phyloP scores from a whole-genome alignment of 2,113 vertebrate species.

The Brachionichthys hirsutus region DNA sequence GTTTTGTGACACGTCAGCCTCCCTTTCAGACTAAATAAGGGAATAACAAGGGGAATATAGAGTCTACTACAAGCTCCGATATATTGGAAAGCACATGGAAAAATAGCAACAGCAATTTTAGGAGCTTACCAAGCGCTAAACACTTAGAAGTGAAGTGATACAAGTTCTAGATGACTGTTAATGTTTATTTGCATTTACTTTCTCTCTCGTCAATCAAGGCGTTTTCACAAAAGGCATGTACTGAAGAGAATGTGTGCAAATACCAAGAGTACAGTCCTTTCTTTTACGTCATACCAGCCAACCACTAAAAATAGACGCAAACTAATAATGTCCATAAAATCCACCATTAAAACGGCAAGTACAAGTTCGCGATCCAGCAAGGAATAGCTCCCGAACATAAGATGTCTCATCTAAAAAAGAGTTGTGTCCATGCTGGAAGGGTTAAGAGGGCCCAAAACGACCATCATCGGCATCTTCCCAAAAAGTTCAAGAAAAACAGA shows the following conservation, averaged over 20 bases:
- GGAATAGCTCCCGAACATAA: slow-evolving; percentile 25
- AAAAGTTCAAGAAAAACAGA: slow-evolving; percentile 17
- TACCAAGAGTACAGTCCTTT: too few relatives aligned
- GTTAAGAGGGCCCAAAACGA: not conserved
- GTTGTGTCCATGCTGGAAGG: slow-evolving; percentile 20
- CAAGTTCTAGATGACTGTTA: slow-evolving; percentile 19
- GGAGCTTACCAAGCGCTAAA: slow-evolving; percentile 62
- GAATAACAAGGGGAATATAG: slow-evolving; percentile 56
- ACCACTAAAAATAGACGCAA: slow-evolving; percentile 59
- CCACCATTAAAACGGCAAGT: slow-evolving; percentile 39
- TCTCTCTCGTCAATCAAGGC: slow-evolving; percentile 7
- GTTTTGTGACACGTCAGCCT: too few relatives aligned
- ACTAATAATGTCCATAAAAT: slow-evolving; percentile 46
- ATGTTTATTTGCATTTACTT: slow-evolving; percentile 9
- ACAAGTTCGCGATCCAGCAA: slow-evolving; percentile 38
- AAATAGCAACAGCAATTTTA: slow-evolving; percentile 64
- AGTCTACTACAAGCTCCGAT: slow-evolving; percentile 52
- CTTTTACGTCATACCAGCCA: slow-evolving; percentile 49
- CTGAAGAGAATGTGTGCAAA: slow-evolving; percentile 57
- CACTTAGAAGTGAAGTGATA: slow-evolving; percentile 63
- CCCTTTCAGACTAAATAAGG: slow-evolving; percentile 19
- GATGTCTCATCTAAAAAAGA: slow-evolving; percentile 19
- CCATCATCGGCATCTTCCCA: slow-evolving; percentile 5
- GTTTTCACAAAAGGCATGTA: slow-evolving; percentile 33
- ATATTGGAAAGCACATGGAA: slow-evolving; percentile 58